phyloP scores from a whole-genome alignment of 37 sponge, comb jelly and placozoan genomes.

The Ianthella basta region DNA sequence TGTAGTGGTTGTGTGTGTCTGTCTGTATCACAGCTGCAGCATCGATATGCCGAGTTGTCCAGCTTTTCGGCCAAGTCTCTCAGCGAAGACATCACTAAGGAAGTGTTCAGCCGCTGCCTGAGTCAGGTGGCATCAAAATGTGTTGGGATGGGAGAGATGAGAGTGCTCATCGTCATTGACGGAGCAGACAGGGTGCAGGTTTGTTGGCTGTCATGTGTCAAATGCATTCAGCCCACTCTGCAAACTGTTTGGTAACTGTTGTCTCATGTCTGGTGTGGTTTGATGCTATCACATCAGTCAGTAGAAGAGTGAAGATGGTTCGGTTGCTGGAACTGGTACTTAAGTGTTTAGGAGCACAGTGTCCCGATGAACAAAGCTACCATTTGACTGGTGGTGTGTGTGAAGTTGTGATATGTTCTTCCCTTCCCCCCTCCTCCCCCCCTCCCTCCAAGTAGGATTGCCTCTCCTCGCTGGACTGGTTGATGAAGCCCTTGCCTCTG shows the following conservation, averaged over 20 bases:
- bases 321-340: too few relatives aligned
- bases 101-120: not conserved
- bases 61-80: not conserved
- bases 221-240: too few relatives aligned
- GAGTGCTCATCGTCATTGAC: slow-evolving; percentile 16
- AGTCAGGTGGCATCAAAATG: not conserved
- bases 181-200: slow-evolving; percentile 1
- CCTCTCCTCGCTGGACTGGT: slow-evolving; percentile 1
- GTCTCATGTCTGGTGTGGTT: not conserved
- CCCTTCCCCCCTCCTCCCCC: too few relatives aligned
- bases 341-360: too few relatives aligned
- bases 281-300: not conserved
- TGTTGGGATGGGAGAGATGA: not conserved
- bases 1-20: too few relatives aligned
- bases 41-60: not conserved
- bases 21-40: not conserved
- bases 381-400: not conserved
- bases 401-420: not conserved
- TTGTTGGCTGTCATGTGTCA: not conserved
- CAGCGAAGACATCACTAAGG: not conserved
- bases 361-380: not conserved
- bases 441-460: too few relatives aligned
- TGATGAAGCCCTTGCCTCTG: slow-evolving; percentile 1
- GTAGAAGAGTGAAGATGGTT: too few relatives aligned
- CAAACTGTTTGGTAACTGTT: too few relatives aligned